Evolutionary conservation across 2,113 vertebrate species (phyloP), one percentile per base, ranked within the genome.

Genomic region (Oplegnathus fasciatus): DNA sequence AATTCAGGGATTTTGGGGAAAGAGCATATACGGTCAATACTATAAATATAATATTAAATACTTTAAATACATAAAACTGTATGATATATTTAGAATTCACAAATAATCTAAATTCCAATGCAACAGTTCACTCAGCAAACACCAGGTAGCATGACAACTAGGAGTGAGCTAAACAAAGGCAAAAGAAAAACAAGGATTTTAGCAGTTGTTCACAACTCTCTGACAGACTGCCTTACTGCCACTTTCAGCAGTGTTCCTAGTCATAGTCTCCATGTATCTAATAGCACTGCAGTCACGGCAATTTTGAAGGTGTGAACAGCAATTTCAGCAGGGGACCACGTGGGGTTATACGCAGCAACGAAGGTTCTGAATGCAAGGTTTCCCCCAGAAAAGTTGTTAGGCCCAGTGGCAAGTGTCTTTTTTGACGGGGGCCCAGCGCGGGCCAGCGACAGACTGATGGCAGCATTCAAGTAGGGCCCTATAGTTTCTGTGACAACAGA

Each of bases 291-390:
- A 55, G 15, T 70, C 46, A 22, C 30, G 9, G 50, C 69, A 62
- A 60, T 71, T 55, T 37, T 15, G 22, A 71, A 54, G 48, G 68
- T n/a, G 68, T 48, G 68, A 71, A 37, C 28, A 71, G 22, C 13
- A 24, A 18, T 64, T 24, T 37, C 10, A 37, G 32, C 13, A 55
- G 6, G 24, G 30, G 34, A 11, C 32, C 32, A n/a, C 5, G 37
- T 18, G 22, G 69, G 9, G 14, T 40, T 18, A 9, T n/a, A 26
- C 22, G 52, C n/a, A 57, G 70, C 32, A 57, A 26, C 24, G 5
- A n/a, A n/a, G 68, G 17, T 6, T 50, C 5, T 28, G 26, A n/a
- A n/a, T n/a, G n/a, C n/a, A n/a, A n/a, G n/a, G n/a, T n/a, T n/a
- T n/a, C n/a, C n/a, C n/a, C n/a, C n/a, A n/a, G n/a, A n/a, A n/a